A percentile compares a stretch with the other conserved stretches of the same genome.
Conservation (phyloP, 2,888 invertebrate genomes). For the Machimus atricapillus region DNA sequence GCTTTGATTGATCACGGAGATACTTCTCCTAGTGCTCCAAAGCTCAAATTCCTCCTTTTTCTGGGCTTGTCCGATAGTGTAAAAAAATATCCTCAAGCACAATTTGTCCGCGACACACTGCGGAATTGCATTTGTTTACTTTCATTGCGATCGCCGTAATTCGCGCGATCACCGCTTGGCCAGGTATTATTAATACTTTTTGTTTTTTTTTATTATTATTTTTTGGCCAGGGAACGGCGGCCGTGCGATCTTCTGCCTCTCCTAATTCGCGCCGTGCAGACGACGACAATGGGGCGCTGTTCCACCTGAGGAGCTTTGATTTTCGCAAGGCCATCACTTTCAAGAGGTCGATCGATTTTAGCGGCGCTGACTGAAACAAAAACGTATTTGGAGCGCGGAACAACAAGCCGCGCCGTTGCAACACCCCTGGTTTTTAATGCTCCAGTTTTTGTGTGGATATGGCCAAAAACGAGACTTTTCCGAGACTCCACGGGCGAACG, state of each 20-base stretch:
- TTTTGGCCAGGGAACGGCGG: background rate
- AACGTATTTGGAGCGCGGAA: slow-evolving; percentile 36
- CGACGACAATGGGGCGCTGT: background rate
- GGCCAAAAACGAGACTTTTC: background rate
- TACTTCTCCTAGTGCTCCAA: background rate
- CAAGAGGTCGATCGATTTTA: slow-evolving; percentile 29
- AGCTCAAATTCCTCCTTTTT: background rate
- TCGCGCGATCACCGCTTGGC: background rate
- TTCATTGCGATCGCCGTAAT: background rate
- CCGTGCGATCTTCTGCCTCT: background rate
- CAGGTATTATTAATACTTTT: background rate
- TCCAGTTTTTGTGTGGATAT: slow-evolving; percentile 1
- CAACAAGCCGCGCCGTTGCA: background rate
- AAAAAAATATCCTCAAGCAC: background rate
- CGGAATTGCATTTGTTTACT: slow-evolving; percentile 8
- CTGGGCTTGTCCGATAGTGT: background rate
- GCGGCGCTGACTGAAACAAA: slow-evolving; percentile 21
- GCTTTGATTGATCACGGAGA: slow-evolving; percentile 13
- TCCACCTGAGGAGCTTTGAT: slow-evolving; percentile 18
- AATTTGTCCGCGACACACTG: background rate
- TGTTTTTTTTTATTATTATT: background rate
- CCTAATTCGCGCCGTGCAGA: background rate
- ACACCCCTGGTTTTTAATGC: background rate
- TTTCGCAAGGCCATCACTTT: slow-evolving; percentile 37
- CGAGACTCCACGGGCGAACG: background rate